Evolutionary conservation across 1,140 invertebrate genomes (phyloP).

Genomic region (Drosophila baimaii): DNA sequence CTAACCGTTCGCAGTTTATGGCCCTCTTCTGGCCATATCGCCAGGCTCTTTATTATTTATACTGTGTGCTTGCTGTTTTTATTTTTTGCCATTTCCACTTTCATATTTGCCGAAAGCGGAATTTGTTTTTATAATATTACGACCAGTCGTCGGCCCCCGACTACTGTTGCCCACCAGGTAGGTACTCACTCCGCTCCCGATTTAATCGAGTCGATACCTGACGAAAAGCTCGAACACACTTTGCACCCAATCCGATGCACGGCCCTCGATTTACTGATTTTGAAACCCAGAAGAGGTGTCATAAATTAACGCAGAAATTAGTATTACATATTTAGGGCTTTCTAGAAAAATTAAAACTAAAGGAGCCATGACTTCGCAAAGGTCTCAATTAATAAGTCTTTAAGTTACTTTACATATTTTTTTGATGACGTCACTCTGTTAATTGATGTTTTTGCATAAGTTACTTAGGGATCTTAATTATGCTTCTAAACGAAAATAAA

Average conservation of each 20-base stretch:
- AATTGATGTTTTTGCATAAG: not conserved
- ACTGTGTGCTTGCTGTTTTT: slow-evolving; percentile 58
- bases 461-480: not conserved
- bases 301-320: slow-evolving; percentile 48
- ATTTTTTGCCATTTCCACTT: slow-evolving; percentile 53
- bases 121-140: slow-evolving; percentile 66
- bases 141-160: slow-evolving; percentile 31
- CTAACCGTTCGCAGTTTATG: slow-evolving; percentile 67
- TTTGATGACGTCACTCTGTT: not conserved
- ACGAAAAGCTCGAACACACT: slow-evolving; percentile 14
- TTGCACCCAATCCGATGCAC: slow-evolving; percentile 15
- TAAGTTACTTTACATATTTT: not conserved
- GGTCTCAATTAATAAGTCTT: not conserved
- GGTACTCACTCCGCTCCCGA: slow-evolving; percentile 2
- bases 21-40: slow-evolving; percentile 74
- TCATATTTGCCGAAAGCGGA: slow-evolving; percentile 79
- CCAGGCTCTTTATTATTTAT: slow-evolving; percentile 68
- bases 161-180: slow-evolving; percentile 52
- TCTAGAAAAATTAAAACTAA: not conserved
- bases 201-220: slow-evolving; percentile 51
- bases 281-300: slow-evolving; percentile 3
- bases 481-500: not conserved
- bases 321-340: not conserved
- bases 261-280: slow-evolving; percentile 26
- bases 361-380: no score